These are phyloP conservation scores for Coregonus sp. DNA, from an alignment of 2,797 vertebrate species.

Conservation along the genomic window DNA sequence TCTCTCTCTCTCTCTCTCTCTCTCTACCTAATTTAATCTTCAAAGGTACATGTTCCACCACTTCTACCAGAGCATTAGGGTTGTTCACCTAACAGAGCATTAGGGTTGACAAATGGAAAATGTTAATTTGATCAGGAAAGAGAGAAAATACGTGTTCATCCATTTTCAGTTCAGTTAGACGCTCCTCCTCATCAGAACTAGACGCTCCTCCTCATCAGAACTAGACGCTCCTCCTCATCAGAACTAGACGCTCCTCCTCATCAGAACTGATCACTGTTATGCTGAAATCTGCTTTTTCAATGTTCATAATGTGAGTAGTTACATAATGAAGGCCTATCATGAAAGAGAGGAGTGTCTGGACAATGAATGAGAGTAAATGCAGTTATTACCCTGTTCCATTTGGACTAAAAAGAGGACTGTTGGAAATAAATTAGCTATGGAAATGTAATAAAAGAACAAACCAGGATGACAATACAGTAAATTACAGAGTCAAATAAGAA, in stretches of 20 bases:
- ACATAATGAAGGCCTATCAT: conserved; percentile 43
- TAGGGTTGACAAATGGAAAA: conserved; percentile 71
- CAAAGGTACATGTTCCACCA: too few species aligned
- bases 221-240: conserved; percentile 67
- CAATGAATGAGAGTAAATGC: conserved; percentile 41
- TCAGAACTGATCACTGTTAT: conserved; percentile 63
- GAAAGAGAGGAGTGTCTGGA: conserved; percentile 44
- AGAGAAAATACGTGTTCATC: conserved; percentile 76
- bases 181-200: conserved; percentile 68
- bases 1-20: too few species aligned
- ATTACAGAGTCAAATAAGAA: not conserved
- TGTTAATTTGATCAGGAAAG: conserved; percentile 68
- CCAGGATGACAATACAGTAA: not conserved
- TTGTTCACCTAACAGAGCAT: too few species aligned
- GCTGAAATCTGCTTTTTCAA: conserved; percentile 50
- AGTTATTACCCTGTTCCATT: conserved; percentile 20
- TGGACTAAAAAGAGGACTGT: not conserved
- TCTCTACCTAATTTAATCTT: too few species aligned
- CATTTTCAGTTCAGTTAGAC: conserved; percentile 61
- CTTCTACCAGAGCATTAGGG: too few species aligned
- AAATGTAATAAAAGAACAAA: not conserved
- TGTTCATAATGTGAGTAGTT: conserved; percentile 44
- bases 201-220: conserved; percentile 66
- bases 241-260: conserved; percentile 67
- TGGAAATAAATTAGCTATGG: not conserved